A percentile compares a stretch with the other conserved stretches of the same genome.
Evolutionary conservation across 2,888 invertebrate species (phyloP).

Genomic region (Euspilapteryx auroguttella): DNA sequence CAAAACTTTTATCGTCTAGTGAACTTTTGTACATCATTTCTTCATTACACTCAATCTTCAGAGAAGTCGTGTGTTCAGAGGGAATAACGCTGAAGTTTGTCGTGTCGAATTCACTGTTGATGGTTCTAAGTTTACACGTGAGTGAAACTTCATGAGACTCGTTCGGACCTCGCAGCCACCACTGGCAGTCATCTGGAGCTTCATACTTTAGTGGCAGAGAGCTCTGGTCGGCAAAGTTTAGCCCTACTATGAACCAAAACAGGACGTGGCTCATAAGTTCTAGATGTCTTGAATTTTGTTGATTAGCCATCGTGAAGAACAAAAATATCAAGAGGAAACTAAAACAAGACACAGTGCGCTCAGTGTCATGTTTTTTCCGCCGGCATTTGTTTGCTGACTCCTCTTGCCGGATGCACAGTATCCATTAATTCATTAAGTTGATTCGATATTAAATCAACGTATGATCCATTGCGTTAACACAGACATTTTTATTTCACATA

Average conservation of each 20-base stretch:
- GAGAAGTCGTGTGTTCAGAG: slow-evolving; percentile 77
- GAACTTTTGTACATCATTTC: slow-evolving; percentile 80
- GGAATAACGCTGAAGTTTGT: slow-evolving; percentile 88
- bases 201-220: slow-evolving; percentile 66
- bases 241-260: slow-evolving; percentile 42
- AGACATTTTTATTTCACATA: too few species aligned
- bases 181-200: slow-evolving; percentile 85
- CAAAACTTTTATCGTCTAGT: slow-evolving; percentile 74
- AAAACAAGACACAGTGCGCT: slow-evolving; percentile 48
- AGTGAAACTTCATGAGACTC: slow-evolving; percentile 73
- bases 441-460: slow-evolving; percentile 30
- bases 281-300: slow-evolving; percentile 27
- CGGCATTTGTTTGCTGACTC: slow-evolving; percentile 45
- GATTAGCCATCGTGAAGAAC: slow-evolving; percentile 45
- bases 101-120: slow-evolving; percentile 85
- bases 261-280: slow-evolving; percentile 34
- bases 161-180: slow-evolving; percentile 68
- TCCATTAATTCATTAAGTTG: slow-evolving; percentile 52
- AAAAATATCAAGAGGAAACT: slow-evolving; percentile 52
- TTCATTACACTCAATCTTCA: slow-evolving; percentile 79
- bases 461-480: too few species aligned
- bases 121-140: slow-evolving; percentile 78
- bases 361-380: slow-evolving; percentile 60
- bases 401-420: slow-evolving; percentile 50
- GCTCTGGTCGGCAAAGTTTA: slow-evolving; percentile 50